Evolutionary conservation across 2,113 vertebrate species (phyloP).

Genomic region (Patagioenas fasciata): DNA sequence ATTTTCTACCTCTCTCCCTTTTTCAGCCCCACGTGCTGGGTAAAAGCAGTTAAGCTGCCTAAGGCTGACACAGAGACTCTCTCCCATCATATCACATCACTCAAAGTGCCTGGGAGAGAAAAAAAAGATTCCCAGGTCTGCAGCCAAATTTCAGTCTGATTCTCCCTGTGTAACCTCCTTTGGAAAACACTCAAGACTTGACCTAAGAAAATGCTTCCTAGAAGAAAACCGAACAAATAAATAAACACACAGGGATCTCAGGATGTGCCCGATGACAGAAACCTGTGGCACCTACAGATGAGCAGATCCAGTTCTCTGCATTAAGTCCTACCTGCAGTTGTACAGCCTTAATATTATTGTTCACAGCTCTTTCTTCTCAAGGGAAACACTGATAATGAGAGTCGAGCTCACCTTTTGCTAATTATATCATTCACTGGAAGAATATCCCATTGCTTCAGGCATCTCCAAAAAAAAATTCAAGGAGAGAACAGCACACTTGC

Average conservation of each 20-base stretch:
- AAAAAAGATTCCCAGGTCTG: not conserved
- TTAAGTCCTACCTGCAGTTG: not conserved
- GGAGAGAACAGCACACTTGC: not conserved
- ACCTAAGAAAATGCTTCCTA: not conserved
- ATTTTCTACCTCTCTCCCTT: not conserved
- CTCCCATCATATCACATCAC: not conserved
- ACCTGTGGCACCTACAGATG: not conserved
- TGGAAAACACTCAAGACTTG: not conserved
- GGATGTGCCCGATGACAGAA: not conserved
- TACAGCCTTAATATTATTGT: not conserved
- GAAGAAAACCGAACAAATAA: too few relatives aligned
- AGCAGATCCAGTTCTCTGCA: not conserved
- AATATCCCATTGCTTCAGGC: not conserved
- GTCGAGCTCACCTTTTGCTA: not conserved
- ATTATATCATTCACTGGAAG: not conserved
- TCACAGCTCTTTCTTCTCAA: not conserved
- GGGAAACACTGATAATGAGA: fast-evolving
- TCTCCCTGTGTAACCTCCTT: not conserved
- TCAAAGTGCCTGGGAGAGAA: not conserved
- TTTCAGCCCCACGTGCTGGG: not conserved
- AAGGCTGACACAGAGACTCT: not conserved
- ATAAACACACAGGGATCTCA: not conserved
- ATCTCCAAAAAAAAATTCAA: not conserved
- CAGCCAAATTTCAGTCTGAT: not conserved
- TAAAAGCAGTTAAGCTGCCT: not conserved